Base-by-base conservation (phyloP, 2,113 vertebrate genomes). In the Siphamia tubifer region DNA sequence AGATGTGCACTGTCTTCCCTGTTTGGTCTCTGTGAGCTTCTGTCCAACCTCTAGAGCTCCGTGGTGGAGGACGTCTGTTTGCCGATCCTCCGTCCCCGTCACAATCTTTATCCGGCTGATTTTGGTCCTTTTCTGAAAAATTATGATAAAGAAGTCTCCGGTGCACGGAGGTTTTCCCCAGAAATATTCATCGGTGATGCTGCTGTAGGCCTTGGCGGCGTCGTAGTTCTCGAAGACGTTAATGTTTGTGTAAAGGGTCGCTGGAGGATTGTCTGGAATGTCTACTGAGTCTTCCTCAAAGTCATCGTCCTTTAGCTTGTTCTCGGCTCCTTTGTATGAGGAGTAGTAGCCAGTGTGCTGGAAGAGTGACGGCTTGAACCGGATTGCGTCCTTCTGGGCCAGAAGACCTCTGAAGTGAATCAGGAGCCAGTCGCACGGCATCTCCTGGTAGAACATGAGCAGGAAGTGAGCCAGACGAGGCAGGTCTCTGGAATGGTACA, bases 341-440 rank as follows among this genome's bases (percentile, higher is more conserved):
- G 97, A 99, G 61, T 99, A 99, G 87, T 99, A 99, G 55, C 97
- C 97, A 96, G 99, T 98, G 82, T 99, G 97, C 74, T 99, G 97
- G 83, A 99, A 99, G 43, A 99, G 91, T n/a, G 97, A 99, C 45
- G 97, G 97, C 83, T 99, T 99, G 87, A 99, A 99, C 60, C 97
- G 94, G 60, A 90, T 89, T 58, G 87, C 89, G 20, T 98, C 97
- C 84, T 97, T 98, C 86, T 99, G 97, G 64, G 96, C 96, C 83
- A 99, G 76, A 1, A 99, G 87, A 30, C 94, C 94, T 40, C 96
- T 89, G 48, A 99, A 99, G 89, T 99, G 97, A 81, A 96, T 97
- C 28, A 99, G 92, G 23, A 99, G 86, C 97, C 97, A 99, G 72
- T 99, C 97, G 0, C 97, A 99, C 86, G 97, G 97, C 97, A 99